Conservation (phyloP, 2,888 invertebrate genomes). For the Dilophus febrilis region DNA sequence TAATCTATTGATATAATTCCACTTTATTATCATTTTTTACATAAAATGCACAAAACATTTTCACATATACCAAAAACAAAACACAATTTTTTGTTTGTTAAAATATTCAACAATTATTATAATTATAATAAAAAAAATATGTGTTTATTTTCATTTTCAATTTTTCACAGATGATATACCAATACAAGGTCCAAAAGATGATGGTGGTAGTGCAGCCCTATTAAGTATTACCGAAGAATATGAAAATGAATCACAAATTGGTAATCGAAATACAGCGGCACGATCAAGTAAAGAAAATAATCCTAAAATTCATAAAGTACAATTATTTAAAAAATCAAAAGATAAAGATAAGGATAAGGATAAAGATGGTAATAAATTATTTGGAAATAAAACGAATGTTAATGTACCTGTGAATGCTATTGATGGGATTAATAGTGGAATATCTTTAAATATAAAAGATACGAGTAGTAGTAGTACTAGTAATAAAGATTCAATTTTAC, state of each 20-base stretch:
- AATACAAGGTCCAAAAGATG: slow-evolving; percentile 41
- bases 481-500: background rate
- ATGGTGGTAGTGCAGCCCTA: slow-evolving; percentile 19
- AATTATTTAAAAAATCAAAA: slow-evolving; percentile 29
- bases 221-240: slow-evolving; percentile 28
- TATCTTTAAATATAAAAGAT: slow-evolving; percentile 5
- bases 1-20: too few species aligned
- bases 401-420: slow-evolving; percentile 2
- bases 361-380: slow-evolving; percentile 15
- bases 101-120: too few species aligned
- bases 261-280: slow-evolving; percentile 24
- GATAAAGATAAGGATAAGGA: slow-evolving; percentile 21
- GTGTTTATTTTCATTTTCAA: background rate
- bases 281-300: slow-evolving; percentile 26
- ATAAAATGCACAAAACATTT: too few species aligned
- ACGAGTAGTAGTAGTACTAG: background rate
- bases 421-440: too few species aligned
- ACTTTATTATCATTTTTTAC: too few species aligned
- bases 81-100: too few species aligned
- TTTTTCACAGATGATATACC: slow-evolving; percentile 69
- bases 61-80: too few species aligned
- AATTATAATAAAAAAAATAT: slow-evolving; percentile 1
- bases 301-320: slow-evolving; percentile 28
- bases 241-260: slow-evolving; percentile 17
- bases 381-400: slow-evolving; percentile 11